Evolutionary conservation across 1,140 invertebrate species (phyloP).

Genomic region (Trichogramma pretiosum): DNA sequence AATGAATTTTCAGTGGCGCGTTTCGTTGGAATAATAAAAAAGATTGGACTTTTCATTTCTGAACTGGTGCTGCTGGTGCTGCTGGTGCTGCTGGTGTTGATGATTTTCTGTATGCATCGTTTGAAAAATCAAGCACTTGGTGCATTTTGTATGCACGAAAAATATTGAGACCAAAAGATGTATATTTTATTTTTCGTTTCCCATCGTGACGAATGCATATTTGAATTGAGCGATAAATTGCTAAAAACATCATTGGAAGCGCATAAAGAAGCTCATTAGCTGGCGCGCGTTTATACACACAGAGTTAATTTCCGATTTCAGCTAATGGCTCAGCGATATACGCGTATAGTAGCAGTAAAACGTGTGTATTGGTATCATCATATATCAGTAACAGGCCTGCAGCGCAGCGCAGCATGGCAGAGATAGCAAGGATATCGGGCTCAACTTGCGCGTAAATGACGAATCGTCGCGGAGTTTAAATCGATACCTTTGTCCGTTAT

Average conservation of each 20-base stretch:
- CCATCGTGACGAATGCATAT: too few species aligned
- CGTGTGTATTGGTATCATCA: too few species aligned
- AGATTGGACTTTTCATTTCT: neutral
- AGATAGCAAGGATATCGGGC: neutral
- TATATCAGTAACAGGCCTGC: too few species aligned
- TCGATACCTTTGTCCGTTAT: slow-evolving; percentile 7
- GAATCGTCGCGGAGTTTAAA: slow-evolving; percentile 12
- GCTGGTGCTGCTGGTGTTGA: too few species aligned
- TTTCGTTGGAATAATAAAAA: slow-evolving; percentile 2
- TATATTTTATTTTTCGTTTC: too few species aligned
- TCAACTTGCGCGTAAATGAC: slow-evolving; percentile 10
- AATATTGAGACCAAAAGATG: too few species aligned
- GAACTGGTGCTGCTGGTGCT: neutral
- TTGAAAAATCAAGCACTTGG: too few species aligned
- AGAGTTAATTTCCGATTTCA: slow-evolving; percentile 12
- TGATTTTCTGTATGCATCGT: too few species aligned
- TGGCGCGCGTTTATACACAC: too few species aligned
- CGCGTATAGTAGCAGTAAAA: too few species aligned
- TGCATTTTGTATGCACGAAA: neutral
- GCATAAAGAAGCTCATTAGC: slow-evolving; percentile 7
- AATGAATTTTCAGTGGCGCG: slow-evolving; percentile 13
- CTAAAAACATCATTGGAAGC: neutral
- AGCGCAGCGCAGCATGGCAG: neutral
- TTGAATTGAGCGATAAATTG: too few species aligned
- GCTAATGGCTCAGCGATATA: neutral